phyloP scores from a whole-genome alignment of 2,113 vertebrate species.

The Hippopotamus amphibius region DNA sequence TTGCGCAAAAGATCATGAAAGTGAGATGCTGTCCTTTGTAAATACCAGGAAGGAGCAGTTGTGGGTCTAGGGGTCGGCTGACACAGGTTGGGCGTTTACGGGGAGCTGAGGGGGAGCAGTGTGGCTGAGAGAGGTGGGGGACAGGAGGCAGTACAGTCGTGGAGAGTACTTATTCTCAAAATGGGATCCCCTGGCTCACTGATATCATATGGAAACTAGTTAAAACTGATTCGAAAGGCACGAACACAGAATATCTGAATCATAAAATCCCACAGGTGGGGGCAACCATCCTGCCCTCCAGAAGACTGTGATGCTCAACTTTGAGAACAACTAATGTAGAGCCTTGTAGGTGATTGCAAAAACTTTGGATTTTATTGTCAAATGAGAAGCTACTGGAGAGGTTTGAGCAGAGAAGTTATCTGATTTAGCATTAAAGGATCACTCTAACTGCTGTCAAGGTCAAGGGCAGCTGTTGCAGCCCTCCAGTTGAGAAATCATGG shows the following conservation, averaged over 20 bases:
- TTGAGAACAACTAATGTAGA: background rate
- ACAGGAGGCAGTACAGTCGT: accelerated
- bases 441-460: background rate
- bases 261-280: background rate
- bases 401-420: background rate
- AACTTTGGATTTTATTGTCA: background rate
- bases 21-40: background rate
- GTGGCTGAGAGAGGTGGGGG: background rate
- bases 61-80: background rate
- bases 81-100: background rate
- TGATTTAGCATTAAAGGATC: background rate
- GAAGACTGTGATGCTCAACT: background rate
- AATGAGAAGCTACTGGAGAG: background rate
- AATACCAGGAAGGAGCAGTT: background rate
- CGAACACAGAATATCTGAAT: background rate
- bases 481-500: background rate
- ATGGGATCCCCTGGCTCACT: background rate
- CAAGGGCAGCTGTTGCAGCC: background rate
- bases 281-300: background rate
- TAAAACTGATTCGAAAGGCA: background rate
- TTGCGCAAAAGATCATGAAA: background rate
- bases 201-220: background rate
- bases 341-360: background rate
- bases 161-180: background rate
- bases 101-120: background rate